Evolutionary conservation across 2,113 vertebrate genomes (phyloP).

Genomic region (Natator depressus): DNA sequence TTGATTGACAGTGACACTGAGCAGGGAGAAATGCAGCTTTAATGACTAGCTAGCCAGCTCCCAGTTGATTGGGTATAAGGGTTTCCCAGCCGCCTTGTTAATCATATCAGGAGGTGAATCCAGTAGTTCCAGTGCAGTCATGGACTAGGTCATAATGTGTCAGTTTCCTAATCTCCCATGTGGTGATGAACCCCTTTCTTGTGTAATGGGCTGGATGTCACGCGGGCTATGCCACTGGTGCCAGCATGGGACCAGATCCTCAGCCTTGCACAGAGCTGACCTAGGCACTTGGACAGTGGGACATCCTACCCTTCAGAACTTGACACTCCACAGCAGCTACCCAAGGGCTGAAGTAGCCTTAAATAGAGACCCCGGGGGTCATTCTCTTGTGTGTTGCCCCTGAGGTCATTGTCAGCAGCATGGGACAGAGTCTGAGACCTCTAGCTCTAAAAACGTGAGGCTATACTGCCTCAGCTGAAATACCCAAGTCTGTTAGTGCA

Average conservation of each 20-base stretch:
- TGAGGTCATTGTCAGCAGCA: background rate
- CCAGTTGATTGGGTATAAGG: background rate
- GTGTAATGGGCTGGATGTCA: fast-evolving
- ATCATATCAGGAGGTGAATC: background rate
- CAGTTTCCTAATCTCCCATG: background rate
- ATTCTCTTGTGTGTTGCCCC: background rate
- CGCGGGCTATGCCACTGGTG: background rate
- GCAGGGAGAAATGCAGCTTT: background rate
- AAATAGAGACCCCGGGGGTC: background rate
- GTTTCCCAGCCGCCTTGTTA: background rate
- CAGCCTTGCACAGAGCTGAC: fast-evolving
- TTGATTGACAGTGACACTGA: background rate
- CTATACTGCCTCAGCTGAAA: background rate
- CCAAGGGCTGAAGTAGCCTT: background rate
- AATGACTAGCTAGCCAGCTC: background rate
- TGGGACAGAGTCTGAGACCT: background rate
- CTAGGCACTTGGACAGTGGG: background rate
- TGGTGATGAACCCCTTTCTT: background rate
- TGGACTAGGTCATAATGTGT: background rate
- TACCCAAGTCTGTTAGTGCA: background rate
- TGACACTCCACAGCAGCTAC: background rate
- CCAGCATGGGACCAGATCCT: background rate
- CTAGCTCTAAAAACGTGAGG: background rate
- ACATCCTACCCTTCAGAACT: background rate
- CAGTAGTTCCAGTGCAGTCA: background rate